These are phyloP conservation scores for Nanger granti DNA, from an alignment of 2,113 vertebrate species.

Conservation along the genomic window DNA sequence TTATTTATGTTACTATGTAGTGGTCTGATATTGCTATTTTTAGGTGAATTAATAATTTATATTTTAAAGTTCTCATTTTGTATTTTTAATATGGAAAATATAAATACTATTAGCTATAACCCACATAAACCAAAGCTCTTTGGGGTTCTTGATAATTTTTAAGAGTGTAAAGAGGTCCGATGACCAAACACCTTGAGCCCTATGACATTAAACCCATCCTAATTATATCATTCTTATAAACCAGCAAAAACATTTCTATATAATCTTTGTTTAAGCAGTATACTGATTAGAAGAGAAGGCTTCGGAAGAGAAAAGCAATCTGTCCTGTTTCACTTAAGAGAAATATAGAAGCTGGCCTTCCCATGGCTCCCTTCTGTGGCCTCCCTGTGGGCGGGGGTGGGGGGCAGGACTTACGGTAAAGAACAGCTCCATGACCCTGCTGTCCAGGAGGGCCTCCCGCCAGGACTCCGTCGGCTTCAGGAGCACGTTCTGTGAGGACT, in stretches of 20 bases:
- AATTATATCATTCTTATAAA: not conserved
- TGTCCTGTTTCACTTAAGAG: conserved; percentile 10
- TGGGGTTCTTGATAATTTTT: not conserved
- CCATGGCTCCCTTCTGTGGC: conserved; percentile 36
- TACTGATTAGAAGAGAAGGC: not conserved
- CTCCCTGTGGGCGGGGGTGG: conserved; percentile 16
- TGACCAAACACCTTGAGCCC: not conserved
- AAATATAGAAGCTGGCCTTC: conserved; percentile 41
- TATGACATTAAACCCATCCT: not conserved
- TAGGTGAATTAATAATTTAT: not conserved
- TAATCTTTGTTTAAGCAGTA: not conserved
- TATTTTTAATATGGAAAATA: not conserved
- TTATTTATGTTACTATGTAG: not conserved
- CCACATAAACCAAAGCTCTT: not conserved
- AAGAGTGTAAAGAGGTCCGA: not conserved
- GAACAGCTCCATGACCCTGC: conserved; percentile 99
- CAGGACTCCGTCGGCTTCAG: conserved; percentile 98
- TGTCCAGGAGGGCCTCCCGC: conserved; percentile 97
- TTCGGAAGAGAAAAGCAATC: not conserved
- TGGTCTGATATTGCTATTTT: not conserved
- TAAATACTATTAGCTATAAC: not conserved
- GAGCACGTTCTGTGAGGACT: conserved; percentile 98
- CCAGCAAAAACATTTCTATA: not conserved
- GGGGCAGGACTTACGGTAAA: conserved; percentile 92
- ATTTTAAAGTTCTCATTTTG: not conserved